These are phyloP conservation scores for Rhingia rostrata DNA, from an alignment of 2,888 invertebrate species.

Conservation along the genomic window DNA sequence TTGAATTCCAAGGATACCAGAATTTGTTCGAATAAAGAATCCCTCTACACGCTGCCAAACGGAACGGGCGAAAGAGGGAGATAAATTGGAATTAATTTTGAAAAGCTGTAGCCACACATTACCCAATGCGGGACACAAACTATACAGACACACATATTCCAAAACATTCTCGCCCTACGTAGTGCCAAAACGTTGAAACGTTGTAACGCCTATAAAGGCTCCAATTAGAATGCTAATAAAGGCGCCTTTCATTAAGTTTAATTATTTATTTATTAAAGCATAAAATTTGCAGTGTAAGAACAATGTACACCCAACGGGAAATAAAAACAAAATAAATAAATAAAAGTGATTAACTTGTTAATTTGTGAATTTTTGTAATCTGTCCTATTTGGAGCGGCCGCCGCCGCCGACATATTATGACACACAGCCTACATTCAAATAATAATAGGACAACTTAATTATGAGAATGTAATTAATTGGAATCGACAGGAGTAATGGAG, in stretches of 20 bases:
- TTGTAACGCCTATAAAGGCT: neutral
- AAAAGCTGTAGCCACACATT: slow-evolving; percentile 2
- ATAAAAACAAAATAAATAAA: slow-evolving; percentile 23
- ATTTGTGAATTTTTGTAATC: slow-evolving; percentile 63
- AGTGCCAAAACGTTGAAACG: neutral
- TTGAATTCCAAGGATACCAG: slow-evolving; percentile 57
- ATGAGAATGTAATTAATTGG: slow-evolving; percentile 61
- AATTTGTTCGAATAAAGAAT: slow-evolving; percentile 33
- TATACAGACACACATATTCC: slow-evolving; percentile 6
- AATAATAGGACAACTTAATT: slow-evolving; percentile 55
- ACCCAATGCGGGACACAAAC: neutral
- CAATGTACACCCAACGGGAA: neutral
- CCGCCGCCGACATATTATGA: slow-evolving; percentile 33
- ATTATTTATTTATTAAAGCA: slow-evolving; percentile 64
- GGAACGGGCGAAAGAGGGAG: neutral
- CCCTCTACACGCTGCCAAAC: neutral
- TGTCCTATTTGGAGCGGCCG: slow-evolving; percentile 31
- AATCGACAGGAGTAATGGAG: slow-evolving; percentile 31
- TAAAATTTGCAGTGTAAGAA: slow-evolving; percentile 39
- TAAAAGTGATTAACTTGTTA: slow-evolving; percentile 62
- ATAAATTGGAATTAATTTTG: slow-evolving; percentile 22
- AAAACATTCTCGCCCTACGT: neutral
- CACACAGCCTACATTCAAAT: slow-evolving; percentile 40
- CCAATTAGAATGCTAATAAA: slow-evolving; percentile 47
- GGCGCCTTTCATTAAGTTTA: slow-evolving; percentile 56